Evolutionary conservation across 2,888 invertebrate genomes (phyloP).

Genomic region (Pandemis cinnamomeana): DNA sequence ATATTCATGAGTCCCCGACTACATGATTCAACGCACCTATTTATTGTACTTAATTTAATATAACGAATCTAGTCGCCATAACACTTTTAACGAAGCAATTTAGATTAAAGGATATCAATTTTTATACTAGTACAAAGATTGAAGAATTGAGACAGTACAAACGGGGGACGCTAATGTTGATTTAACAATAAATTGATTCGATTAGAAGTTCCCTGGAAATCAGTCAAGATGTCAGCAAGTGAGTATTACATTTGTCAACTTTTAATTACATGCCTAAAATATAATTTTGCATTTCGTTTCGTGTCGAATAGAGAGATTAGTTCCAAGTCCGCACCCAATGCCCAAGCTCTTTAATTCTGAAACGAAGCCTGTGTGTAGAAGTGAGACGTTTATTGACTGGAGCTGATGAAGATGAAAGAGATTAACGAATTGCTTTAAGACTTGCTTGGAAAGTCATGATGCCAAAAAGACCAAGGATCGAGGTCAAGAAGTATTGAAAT

Average conservation of each 20-base stretch:
- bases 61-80: slow-evolving; percentile 83
- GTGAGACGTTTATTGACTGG: too few species aligned
- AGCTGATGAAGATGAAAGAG: too few species aligned
- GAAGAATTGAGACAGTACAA: slow-evolving; percentile 69
- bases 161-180: slow-evolving; percentile 75
- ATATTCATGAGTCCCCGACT: slow-evolving; percentile 78
- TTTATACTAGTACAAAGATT: slow-evolving; percentile 72
- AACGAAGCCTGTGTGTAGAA: too few species aligned
- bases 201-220: slow-evolving; percentile 70
- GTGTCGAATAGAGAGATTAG: too few species aligned
- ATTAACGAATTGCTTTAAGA: too few species aligned
- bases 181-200: slow-evolving; percentile 76
- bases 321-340: too few species aligned
- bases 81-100: slow-evolving; percentile 79
- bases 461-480: too few species aligned
- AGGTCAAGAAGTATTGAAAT: too few species aligned
- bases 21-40: slow-evolving; percentile 75
- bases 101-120: slow-evolving; percentile 60
- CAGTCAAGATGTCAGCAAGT: slow-evolving; percentile 77
- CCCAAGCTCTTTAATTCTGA: too few species aligned
- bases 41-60: slow-evolving; percentile 76
- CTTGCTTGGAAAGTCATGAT: too few species aligned
- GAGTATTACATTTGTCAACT: slow-evolving; percentile 54
- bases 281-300: too few species aligned
- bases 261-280: not conserved